These are phyloP conservation scores for Falco rusticolus DNA, from an alignment of 2,797 vertebrate species.

Conservation along the genomic window DNA sequence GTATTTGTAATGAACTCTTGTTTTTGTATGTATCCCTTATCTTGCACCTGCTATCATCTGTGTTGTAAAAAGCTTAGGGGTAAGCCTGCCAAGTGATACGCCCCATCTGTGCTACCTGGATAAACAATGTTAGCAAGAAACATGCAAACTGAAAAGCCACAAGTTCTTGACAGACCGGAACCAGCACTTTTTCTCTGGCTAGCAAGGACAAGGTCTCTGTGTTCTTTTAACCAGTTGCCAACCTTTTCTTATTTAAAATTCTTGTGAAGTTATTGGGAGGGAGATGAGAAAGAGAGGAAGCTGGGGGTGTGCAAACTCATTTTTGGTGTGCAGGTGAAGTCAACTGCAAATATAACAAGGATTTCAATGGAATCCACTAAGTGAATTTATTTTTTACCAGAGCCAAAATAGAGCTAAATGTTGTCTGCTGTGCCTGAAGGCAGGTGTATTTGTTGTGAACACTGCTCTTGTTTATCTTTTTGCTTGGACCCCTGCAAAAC, in stretches of 20 bases:
- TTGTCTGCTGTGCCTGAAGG: background rate
- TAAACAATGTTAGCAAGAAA: constrained; percentile 38
- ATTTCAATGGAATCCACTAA: background rate
- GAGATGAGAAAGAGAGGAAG: background rate
- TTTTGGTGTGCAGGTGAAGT: background rate
- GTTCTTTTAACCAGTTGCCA: constrained; percentile 13
- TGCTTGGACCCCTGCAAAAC: background rate
- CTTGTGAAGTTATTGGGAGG: background rate
- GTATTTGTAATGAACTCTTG: constrained; percentile 36
- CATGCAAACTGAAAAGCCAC: constrained; percentile 47
- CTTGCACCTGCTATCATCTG: constrained; percentile 65
- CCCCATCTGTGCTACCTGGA: constrained; percentile 54
- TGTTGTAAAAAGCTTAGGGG: constrained; percentile 28
- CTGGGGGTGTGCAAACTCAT: background rate
- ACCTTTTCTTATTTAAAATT: background rate
- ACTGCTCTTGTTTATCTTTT: background rate
- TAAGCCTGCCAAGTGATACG: background rate
- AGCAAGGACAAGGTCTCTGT: background rate
- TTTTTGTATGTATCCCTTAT: constrained; percentile 42
- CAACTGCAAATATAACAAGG: background rate
- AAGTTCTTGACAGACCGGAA: constrained; percentile 2
- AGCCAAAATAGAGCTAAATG: background rate
- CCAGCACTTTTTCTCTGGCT: background rate
- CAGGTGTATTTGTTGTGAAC: background rate
- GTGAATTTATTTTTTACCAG: background rate